Percentiles rank a stretch among this genome's conserved stretches.
These are phyloP conservation scores for Bombus waltoni DNA, from an alignment of 1,140 invertebrate species.

Conservation along the genomic window DNA sequence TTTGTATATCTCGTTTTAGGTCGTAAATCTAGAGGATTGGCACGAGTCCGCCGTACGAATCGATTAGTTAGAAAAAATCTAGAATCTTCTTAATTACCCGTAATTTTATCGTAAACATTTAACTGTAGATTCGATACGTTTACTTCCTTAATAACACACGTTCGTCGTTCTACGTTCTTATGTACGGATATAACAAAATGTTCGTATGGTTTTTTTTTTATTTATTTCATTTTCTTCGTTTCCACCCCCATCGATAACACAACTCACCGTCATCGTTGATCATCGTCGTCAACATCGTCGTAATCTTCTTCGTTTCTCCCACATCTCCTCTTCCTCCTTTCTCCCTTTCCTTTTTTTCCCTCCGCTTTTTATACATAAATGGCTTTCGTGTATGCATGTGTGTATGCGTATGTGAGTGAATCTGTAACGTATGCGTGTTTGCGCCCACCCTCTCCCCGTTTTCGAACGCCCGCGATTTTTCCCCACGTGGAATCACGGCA, in stretches of 20 bases:
- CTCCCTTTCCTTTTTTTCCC: neutral
- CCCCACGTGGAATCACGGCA: neutral
- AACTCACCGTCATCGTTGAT: neutral
- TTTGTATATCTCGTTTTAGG: constrained; percentile 69
- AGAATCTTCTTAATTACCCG: constrained; percentile 82
- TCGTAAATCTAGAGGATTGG: constrained; percentile 76
- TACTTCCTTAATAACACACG: constrained; percentile 65
- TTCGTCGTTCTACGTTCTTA: constrained; percentile 63
- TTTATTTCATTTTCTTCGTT: constrained; percentile 6
- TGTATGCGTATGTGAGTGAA: neutral
- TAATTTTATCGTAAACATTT: constrained; percentile 83
- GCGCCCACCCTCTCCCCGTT: neutral
- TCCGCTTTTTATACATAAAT: neutral
- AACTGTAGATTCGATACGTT: constrained; percentile 79
- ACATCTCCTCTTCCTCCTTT: neutral
- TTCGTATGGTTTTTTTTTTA: constrained; percentile 52
- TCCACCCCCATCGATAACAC: constrained; percentile 5
- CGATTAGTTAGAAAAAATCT: constrained; percentile 82
- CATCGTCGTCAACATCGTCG: constrained; percentile 15
- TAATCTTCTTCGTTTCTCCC: neutral
- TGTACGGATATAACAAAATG: constrained; percentile 77
- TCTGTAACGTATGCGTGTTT: neutral
- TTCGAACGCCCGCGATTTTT: neutral
- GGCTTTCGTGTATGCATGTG: neutral
- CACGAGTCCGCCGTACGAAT: constrained; percentile 74